Evolutionary conservation across 2,113 vertebrate genomes (phyloP).

Genomic region (Procavia capensis): DNA sequence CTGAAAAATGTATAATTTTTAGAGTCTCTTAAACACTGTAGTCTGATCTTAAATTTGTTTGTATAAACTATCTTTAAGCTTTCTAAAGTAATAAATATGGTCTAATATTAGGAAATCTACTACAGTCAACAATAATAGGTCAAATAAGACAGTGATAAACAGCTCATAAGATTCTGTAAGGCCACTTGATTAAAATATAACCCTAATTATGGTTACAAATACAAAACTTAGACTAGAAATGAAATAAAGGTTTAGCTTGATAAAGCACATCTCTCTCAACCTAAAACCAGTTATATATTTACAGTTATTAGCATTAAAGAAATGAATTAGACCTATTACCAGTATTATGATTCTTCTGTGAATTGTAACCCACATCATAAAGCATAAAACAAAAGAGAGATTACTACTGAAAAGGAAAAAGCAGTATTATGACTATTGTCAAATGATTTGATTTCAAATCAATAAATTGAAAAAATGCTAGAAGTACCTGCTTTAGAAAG

Average conservation of each 20-base stretch:
- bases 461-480: neutral
- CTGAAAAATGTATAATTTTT: neutral
- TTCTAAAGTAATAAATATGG: neutral
- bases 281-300: neutral
- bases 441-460: neutral
- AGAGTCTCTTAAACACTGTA: neutral
- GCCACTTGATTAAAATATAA: conserved; percentile 43
- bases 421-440: neutral
- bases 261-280: neutral
- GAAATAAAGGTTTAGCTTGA: conserved; percentile 15
- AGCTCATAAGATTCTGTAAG: conserved; percentile 16
- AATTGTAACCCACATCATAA: conserved; percentile 38
- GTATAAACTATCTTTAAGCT: neutral
- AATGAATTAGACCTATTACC: neutral
- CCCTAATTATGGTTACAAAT: neutral
- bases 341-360: conserved; percentile 9
- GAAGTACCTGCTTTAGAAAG: neutral
- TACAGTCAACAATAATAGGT: neutral
- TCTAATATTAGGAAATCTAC: conserved; percentile 22
- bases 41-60: neutral
- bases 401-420: conserved; percentile 11
- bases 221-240: neutral
- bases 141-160: conserved; percentile 11
- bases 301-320: conserved; percentile 27
- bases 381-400: conserved; percentile 6